Evolutionary conservation across 2,113 vertebrate species (phyloP), one percentile per base, ranked within the genome.

Genomic region (Orycteropus afer): DNA sequence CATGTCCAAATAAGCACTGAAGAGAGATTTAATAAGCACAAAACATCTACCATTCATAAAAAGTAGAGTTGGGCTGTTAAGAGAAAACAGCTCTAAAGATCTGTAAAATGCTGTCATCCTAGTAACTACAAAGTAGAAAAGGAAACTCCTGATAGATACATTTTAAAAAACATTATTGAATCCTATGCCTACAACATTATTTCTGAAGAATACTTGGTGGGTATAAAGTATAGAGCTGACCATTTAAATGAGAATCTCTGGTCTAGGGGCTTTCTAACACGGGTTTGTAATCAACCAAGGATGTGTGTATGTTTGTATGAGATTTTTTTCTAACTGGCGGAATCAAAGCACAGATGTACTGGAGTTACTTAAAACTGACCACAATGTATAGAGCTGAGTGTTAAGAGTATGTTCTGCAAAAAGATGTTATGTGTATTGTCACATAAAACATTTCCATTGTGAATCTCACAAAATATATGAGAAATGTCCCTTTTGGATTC

Each of bases 401-500:
- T 69, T 29, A 84, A 81, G 63, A 65, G 1, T 1, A 47, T 34
- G n/a, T 86, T 86, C 55, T 90, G 65, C 47, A 73, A 89, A 89
- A 74, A 49, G 65, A 80, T 53, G n/a, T 90, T 29, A 55, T 8
- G 14, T 7, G 14, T 32, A 78, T 22, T 51, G 37, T 57, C 67
- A 88, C 17, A 83, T 23, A 71, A 84, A 86, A 69, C 27, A 93
- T 34, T 91, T 91, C 77, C 57, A 91, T 11, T 80, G 29, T 65
- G 51, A 57, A 87, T 84, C 59, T 92, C 71, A 91, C 40, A 95
- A 96, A 95, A 86, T 71, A 63, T 85, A 32, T 71, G 55, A 83
- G 74, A 87, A 59, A 51, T 71, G 51, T 84, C n/a, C 74, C 34
- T 86, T 95, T 25, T 89, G 63, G 34, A 74, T 65, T 93, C 47